These are phyloP conservation scores for Poeciliopsis prolifica DNA, from an alignment of 2,113 vertebrate genomes.

Conservation along the genomic window DNA sequence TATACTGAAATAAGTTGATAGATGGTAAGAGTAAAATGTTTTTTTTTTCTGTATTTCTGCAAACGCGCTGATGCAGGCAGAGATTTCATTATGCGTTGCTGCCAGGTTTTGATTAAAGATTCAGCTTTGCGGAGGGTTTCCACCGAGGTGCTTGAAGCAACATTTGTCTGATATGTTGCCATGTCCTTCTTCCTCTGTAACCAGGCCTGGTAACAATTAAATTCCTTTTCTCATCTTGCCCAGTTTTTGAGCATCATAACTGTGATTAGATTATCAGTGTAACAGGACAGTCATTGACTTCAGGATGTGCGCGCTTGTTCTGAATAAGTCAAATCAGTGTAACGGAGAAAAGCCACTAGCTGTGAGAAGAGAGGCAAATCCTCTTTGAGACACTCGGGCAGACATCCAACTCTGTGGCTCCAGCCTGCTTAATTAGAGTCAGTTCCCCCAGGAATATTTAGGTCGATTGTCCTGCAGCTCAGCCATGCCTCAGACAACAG, in stretches of 20 bases:
- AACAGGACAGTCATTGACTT: constrained; percentile 53
- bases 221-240: constrained; percentile 25
- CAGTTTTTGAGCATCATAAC: constrained; percentile 11
- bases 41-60: neutral
- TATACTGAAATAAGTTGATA: neutral
- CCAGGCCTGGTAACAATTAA: constrained; percentile 18
- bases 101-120: neutral
- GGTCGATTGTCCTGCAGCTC: constrained; percentile 60
- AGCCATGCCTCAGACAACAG: constrained; percentile 22
- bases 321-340: constrained; percentile 43
- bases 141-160: neutral
- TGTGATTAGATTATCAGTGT: constrained; percentile 50
- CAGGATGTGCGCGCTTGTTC: constrained; percentile 41
- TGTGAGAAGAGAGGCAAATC: constrained; percentile 59
- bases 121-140: neutral
- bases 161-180: constrained; percentile 14
- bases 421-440: constrained; percentile 73
- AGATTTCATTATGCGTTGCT: constrained; percentile 1
- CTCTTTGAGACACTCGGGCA: constrained; percentile 65
- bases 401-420: constrained; percentile 59
- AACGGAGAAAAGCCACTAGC: constrained; percentile 55
- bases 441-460: constrained; percentile 66
- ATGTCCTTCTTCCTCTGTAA: constrained; percentile 15
- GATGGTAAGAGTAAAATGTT: neutral
- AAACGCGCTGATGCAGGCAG: neutral